Base-by-base conservation (phyloP, 2,113 vertebrate species). In the Dolichallabes microphthalmus region DNA sequence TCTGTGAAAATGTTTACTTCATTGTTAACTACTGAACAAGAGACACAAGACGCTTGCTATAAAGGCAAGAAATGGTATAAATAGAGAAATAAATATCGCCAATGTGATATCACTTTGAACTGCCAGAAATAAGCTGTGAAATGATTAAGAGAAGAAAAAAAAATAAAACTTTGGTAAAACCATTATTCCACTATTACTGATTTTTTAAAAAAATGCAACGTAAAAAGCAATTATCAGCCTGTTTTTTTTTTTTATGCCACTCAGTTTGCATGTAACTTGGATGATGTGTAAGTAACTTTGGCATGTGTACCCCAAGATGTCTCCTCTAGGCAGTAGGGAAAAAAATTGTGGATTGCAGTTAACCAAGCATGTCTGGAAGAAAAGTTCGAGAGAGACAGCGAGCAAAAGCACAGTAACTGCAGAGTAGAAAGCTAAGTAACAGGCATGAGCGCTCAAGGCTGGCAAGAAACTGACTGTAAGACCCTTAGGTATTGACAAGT, bases 371-470 rank as follows among this genome's bases (percentile, higher is more conserved):
- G 39, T 25, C 69, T 13, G 71, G 25, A 60, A 7, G 39, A 12
- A 86, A 32, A 19, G 20, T 30, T 17, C 12, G 25, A 78, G 45
- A 27, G 52, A 30, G 22, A 69, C 7, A 63, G n/a, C 20, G 45
- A 78, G 64, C 1, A 17, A 64, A 52, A 64, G 35, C 35, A 66
- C 22, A 50, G n/a, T 9, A n/a, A 30, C 32, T 45, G 79, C 55
- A 25, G 35, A 83, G 35, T 35, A 83, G 15, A 66, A 61, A 85
- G 39, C 39, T 45, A 68, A 83, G 27, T 39, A 52, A 60, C 58
- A 25, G 66, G 60, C 61, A 57, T 76, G 20, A 57, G 61, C 9
- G 22, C 45, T 74, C 39, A 74, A 74, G 35, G 68, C 69, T 14
- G 12, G 11, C 22, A 52, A 2, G 39, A 22, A 50, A 25, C 22